Conservation (phyloP, 2,113 vertebrate species). For the Anguilla japonica region DNA sequence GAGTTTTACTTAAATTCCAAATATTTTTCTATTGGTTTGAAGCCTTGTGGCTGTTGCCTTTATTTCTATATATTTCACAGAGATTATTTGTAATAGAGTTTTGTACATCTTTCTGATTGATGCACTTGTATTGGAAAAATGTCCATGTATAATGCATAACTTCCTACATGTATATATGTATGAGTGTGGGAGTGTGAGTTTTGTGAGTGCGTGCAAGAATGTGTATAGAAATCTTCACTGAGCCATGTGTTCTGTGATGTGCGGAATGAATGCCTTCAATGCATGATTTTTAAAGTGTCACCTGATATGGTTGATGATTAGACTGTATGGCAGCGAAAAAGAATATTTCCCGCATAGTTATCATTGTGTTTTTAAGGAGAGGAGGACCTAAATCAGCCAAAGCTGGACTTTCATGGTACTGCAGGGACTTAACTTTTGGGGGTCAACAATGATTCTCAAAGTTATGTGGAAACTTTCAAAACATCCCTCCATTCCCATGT, state of each 20-base stretch:
- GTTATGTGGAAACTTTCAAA: neutral
- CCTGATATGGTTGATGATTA: neutral
- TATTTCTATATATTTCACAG: neutral
- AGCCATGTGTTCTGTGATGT: neutral
- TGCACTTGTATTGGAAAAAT: neutral
- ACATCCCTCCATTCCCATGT: neutral
- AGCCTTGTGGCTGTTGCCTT: neutral
- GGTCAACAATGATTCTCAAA: neutral
- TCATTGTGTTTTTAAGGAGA: neutral
- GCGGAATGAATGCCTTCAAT: neutral
- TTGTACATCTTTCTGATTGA: conserved; percentile 2
- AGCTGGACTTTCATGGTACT: neutral
- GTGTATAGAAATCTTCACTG: neutral
- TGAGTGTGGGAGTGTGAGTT: neutral
- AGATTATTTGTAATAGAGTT: neutral
- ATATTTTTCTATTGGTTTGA: neutral
- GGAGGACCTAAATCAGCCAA: neutral
- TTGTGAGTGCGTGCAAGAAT: neutral
- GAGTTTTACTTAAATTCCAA: neutral
- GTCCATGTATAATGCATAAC: neutral
- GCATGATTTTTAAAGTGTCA: neutral
- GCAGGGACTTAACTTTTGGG: neutral
- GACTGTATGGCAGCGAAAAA: neutral
- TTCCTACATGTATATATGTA: neutral
- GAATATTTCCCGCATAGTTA: neutral